Base-by-base conservation (phyloP, 2,797 vertebrate species). In the Megalops cyprinoides region DNA sequence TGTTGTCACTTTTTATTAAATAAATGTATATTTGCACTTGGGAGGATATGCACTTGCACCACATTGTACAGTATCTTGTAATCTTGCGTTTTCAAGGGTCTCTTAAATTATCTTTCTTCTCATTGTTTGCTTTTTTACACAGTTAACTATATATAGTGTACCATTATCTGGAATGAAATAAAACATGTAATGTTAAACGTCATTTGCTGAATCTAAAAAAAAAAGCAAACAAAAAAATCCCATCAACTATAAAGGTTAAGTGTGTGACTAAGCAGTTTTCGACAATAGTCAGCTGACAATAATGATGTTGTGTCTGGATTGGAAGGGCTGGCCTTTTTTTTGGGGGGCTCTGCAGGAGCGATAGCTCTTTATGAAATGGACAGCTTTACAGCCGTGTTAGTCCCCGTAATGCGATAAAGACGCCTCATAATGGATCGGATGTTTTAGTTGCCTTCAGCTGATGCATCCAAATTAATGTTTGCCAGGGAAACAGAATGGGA, bases 391-490 rank as follows among this genome's bases (percentile, higher is more conserved):
- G 92, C 93, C 92, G 86, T 44, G 91, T 93, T 92, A 91, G 90
- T 87, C 91, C 88, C 89, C 87, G 90, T 93, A 94, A 93, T 92
- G 92, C 88, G 91, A 94, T 93, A 94, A 93, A 93, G 90, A 88
- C 83, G 88, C n/a, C 87, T 89, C 92, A 90, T 93, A 94, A 94
- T 93, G 91, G 93, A 93, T 94, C 93, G 89, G 91, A 93, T 92
- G 92, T 91, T 94, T 93, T 93, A 93, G 91, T 94, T 90, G 92
- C 92, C 92, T 90, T 90, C 89, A 91, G 92, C 92, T 90, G 91
- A 93, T 94, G 91, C 93, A 93, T 93, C 91, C 91, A 90, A 93
- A 94, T 92, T 91, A 92, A 93, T 92, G 92, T 90, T 91, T 92
- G 56, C 4, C 44, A 56, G 67, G 44, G 73, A 75, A 73, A 74